These are phyloP conservation scores for Acipenser transmontanus DNA, from an alignment of 2,797 vertebrate genomes.

Conservation along the genomic window DNA sequence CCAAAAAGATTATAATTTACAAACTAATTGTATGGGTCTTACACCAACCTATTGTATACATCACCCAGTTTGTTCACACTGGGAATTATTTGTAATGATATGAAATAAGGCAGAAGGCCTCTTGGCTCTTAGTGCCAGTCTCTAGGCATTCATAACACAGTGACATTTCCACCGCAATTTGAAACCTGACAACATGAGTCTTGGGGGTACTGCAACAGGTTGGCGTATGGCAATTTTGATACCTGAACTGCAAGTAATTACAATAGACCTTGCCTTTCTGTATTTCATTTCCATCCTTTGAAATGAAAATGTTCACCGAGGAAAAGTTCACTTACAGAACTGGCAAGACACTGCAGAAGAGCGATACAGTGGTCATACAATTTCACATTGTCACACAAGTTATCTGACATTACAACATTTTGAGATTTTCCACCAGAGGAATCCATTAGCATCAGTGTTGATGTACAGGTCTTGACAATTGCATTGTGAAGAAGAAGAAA, in stretches of 20 bases:
- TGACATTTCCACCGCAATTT: conserved; percentile 1
- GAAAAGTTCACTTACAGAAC: conserved; percentile 1
- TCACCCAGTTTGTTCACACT: too few relatives aligned
- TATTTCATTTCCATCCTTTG: not conserved
- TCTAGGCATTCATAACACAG: not conserved
- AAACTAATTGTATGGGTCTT: too few relatives aligned
- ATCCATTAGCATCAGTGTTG: not conserved
- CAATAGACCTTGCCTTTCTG: not conserved
- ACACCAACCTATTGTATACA: too few relatives aligned
- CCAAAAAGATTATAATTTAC: too few relatives aligned
- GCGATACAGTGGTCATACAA: not conserved
- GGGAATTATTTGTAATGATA: not conserved
- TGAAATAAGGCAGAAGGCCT: not conserved
- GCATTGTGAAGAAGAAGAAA: not conserved
- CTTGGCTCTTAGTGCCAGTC: not conserved
- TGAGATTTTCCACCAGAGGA: not conserved
- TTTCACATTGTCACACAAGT: not conserved
- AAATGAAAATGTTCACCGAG: not conserved
- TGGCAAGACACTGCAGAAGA: not conserved
- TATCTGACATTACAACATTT: not conserved
- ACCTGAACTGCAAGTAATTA: not conserved
- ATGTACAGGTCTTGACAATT: not conserved
- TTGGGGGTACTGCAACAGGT: not conserved
- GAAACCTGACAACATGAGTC: not conserved
- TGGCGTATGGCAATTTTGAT: not conserved